A percentile compares a stretch with the other conserved stretches of the same genome.
Evolutionary conservation across 1,140 invertebrate species (phyloP).

Genomic region (Panagrolaimus sp.): DNA sequence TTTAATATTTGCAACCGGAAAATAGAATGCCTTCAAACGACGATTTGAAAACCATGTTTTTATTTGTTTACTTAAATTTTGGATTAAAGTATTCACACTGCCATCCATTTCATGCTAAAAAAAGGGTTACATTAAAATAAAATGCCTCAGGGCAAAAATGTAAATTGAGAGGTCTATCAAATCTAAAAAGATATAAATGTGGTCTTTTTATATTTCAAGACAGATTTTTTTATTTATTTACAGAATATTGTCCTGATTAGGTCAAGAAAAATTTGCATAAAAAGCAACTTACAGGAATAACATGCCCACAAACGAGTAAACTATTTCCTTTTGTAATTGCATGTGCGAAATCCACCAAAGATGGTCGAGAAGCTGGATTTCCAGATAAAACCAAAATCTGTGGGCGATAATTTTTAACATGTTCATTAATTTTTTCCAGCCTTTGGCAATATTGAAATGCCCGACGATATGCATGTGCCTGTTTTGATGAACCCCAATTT

Average conservation of each 20-base stretch:
- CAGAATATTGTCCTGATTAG: no score
- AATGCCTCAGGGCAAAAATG: no score
- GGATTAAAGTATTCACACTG: constrained; percentile 18
- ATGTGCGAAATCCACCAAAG: constrained; percentile 81
- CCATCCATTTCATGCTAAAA: constrained; percentile 27
- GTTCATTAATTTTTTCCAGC: constrained; percentile 78
- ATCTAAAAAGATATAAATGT: constrained; percentile 29
- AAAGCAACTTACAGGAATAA: constrained; percentile 68
- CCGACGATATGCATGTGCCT: constrained; percentile 86
- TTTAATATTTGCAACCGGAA: constrained; percentile 13
- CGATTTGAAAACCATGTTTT: constrained; percentile 23
- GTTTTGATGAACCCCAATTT: constrained; percentile 91
- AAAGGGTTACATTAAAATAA: neutral
- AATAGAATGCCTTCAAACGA: constrained; percentile 23
- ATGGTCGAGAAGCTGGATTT: constrained; percentile 72
- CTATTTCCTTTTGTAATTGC: constrained; percentile 83
- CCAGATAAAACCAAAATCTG: constrained; percentile 83
- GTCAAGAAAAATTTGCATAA: neutral
- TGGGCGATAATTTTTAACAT: constrained; percentile 85
- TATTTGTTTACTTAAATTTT: constrained; percentile 23
- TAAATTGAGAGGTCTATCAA: no score
- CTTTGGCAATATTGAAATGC: constrained; percentile 79
- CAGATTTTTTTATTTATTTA: no score
- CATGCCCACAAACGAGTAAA: constrained; percentile 80
- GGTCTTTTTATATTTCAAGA: constrained; percentile 23